Evolutionary conservation across 2,113 vertebrate genomes (phyloP).

Genomic region (Thunnus maccoyii): DNA sequence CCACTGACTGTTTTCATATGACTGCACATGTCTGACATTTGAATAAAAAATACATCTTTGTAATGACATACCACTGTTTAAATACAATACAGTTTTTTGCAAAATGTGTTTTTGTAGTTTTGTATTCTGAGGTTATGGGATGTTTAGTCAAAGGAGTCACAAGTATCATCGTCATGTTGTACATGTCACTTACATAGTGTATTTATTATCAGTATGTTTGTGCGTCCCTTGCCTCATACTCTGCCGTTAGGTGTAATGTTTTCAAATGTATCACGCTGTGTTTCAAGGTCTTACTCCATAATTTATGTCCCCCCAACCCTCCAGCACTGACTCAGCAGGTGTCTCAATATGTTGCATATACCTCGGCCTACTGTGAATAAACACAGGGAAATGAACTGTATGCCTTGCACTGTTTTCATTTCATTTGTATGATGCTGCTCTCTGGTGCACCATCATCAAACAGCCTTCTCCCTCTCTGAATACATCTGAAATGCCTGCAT

Average conservation of each 20-base stretch:
- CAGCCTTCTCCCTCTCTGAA: constrained; percentile 25
- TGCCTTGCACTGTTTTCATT: constrained; percentile 59
- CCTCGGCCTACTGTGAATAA: constrained; percentile 42
- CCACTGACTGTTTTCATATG: background rate
- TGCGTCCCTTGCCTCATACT: constrained; percentile 17
- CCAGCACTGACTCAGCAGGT: constrained; percentile 57
- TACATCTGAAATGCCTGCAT: constrained; percentile 26
- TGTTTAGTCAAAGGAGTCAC: background rate
- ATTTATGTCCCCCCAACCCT: constrained; percentile 67
- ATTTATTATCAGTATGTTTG: constrained; percentile 46
- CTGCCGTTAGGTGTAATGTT: constrained; percentile 38
- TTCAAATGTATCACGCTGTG: constrained; percentile 50
- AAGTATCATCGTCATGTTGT: constrained; percentile 11
- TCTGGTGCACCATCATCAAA: constrained; percentile 44
- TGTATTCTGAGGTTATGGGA: background rate
- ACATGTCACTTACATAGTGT: constrained; percentile 6
- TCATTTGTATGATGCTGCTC: constrained; percentile 57
- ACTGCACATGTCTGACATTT: background rate
- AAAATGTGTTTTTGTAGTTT: background rate
- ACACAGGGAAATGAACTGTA: constrained; percentile 56
- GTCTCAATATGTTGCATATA: constrained; percentile 59
- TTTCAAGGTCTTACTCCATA: constrained; percentile 63
- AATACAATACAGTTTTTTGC: no score
- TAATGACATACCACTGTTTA: no score
- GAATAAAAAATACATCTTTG: no score